Evolutionary conservation across 2,888 invertebrate genomes (phyloP).

Genomic region (Chydorus sphaericus): DNA sequence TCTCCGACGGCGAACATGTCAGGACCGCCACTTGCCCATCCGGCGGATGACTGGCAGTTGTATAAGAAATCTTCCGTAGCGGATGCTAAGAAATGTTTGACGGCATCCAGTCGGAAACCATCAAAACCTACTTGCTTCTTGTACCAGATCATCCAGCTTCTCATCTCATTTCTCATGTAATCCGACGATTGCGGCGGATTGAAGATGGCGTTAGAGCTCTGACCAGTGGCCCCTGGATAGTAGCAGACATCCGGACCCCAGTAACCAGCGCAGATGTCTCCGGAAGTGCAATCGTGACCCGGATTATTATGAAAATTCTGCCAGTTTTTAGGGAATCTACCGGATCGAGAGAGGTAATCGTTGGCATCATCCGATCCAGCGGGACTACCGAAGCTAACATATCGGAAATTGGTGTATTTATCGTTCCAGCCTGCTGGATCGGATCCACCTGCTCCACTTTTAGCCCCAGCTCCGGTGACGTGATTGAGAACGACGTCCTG

Average conservation of each 20-base stretch:
- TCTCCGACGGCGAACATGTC: constrained; percentile 11
- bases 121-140: constrained; percentile 8
- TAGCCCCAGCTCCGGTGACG: constrained; percentile 1
- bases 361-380: background rate
- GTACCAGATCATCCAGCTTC: constrained; percentile 9
- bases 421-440: constrained; percentile 9
- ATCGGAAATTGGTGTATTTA: constrained; percentile 9
- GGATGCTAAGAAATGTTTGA: constrained; percentile 4
- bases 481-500: constrained; percentile 8
- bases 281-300: background rate
- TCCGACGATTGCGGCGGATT: background rate
- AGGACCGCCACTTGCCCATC: constrained; percentile 9
- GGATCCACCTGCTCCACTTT: background rate
- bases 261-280: constrained; percentile 10
- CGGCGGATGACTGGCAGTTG: background rate
- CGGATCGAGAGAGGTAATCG: constrained; percentile 6
- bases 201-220: constrained; percentile 6
- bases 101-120: constrained; percentile 7
- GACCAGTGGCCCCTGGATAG: constrained; percentile 7
- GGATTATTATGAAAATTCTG: constrained; percentile 10
- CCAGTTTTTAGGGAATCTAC: constrained; percentile 11
- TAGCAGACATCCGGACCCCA: constrained; percentile 10
- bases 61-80: constrained; percentile 11
- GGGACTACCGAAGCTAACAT: constrained; percentile 2
- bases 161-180: constrained; percentile 8